A percentile compares a stretch with the other conserved stretches of the same genome.
phyloP scores from a whole-genome alignment of 2,113 vertebrate genomes.

The Sebastes fasciatus region DNA sequence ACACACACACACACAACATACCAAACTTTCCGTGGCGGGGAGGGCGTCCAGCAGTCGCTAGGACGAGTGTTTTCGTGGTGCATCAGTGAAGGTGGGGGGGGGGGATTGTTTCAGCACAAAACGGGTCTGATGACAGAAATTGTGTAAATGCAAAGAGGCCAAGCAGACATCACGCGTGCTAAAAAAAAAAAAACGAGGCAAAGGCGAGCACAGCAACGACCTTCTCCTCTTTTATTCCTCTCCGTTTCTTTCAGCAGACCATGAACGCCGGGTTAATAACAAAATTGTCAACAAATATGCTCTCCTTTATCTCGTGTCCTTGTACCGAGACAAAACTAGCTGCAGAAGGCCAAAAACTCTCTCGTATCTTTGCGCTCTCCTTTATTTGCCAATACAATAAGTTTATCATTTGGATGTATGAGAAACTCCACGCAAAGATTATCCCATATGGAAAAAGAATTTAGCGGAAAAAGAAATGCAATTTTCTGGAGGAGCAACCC shows the following conservation, averaged over 20 bases:
- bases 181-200: constrained; percentile 23
- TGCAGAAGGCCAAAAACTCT: background rate
- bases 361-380: background rate
- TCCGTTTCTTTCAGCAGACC: constrained; percentile 10
- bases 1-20: constrained; percentile 40
- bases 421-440: background rate
- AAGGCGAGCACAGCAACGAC: constrained; percentile 8
- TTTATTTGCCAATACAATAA: background rate
- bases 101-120: background rate
- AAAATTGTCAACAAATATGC: constrained; percentile 36
- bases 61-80: constrained; percentile 13
- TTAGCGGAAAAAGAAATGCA: background rate
- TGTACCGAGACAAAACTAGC: constrained; percentile 18
- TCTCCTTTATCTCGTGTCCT: constrained; percentile 38
- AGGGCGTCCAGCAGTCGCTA: constrained; percentile 11
- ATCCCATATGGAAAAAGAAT: background rate
- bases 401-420: background rate
- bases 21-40: constrained; percentile 45
- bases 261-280: constrained; percentile 21
- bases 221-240: constrained; percentile 9
- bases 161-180: constrained; percentile 47
- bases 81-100: background rate
- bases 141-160: constrained; percentile 18
- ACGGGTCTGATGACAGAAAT: background rate
- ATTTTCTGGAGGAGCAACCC: constrained; percentile 16